A percentile compares a stretch with the other conserved stretches of the same genome.
These are phyloP conservation scores for Leptosomus discolor DNA, from an alignment of 2,113 vertebrate genomes.

Conservation along the genomic window DNA sequence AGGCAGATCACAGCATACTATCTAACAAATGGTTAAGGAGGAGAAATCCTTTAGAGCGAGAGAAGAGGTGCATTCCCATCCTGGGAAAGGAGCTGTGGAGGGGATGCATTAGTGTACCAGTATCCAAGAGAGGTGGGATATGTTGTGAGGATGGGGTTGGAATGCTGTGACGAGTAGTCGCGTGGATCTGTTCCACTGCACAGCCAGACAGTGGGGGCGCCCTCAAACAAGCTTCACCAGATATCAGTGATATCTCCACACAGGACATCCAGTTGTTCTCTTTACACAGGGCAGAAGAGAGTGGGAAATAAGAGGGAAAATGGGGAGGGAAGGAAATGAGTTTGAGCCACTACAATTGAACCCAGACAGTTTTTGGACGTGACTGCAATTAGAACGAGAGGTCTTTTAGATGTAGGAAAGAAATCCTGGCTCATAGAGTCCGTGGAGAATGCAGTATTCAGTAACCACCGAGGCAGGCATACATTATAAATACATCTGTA, in stretches of 20 bases:
- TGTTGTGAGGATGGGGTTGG: not conserved
- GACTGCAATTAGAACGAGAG: conserved; percentile 6
- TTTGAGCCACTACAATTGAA: not conserved
- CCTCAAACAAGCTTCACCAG: not conserved
- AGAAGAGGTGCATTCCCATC: not conserved
- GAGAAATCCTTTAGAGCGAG: not conserved
- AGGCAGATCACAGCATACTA: not conserved
- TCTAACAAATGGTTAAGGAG: not conserved
- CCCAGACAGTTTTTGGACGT: not conserved
- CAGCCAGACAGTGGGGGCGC: not conserved
- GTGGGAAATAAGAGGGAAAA: not conserved
- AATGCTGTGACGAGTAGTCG: not conserved
- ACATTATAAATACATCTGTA: conserved; percentile 66
- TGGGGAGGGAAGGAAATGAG: not conserved
- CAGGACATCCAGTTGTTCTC: not conserved
- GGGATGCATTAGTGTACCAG: not conserved
- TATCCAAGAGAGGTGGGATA: not conserved
- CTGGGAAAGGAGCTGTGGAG: not conserved
- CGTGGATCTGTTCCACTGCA: not conserved
- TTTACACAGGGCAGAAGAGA: not conserved
- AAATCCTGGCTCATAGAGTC: conserved; percentile 11
- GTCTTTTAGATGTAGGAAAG: not conserved
- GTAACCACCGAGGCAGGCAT: conserved; percentile 34
- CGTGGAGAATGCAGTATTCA: conserved; percentile 28
- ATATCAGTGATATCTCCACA: not conserved